Evolutionary conservation across 2,888 invertebrate genomes (phyloP).

Genomic region (Chloroclysta siterata): DNA sequence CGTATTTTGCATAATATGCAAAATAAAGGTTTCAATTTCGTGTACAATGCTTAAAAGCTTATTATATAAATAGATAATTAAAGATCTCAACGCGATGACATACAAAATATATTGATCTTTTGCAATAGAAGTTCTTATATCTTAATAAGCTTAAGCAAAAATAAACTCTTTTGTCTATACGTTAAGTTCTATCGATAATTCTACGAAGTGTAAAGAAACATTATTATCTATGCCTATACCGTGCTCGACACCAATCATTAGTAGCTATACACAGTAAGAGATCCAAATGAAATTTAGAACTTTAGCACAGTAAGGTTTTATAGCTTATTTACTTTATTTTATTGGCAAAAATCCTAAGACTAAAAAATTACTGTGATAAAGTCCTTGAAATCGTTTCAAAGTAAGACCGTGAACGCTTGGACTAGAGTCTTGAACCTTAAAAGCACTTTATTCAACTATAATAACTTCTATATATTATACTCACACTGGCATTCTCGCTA

Average conservation of each 20-base stretch:
- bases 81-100: conserved; percentile 71
- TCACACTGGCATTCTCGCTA: conserved; percentile 22
- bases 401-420: conserved; percentile 28
- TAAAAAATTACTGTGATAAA: conserved; percentile 11
- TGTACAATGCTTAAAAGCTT: conserved; percentile 60
- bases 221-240: conserved; percentile 73
- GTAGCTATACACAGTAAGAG: conserved; percentile 52
- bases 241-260: conserved; percentile 68
- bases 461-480: conserved; percentile 6
- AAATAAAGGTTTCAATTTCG: conserved; percentile 34
- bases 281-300: conserved; percentile 24
- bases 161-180: conserved; percentile 76
- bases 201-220: conserved; percentile 57
- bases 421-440: conserved; percentile 27
- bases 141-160: conserved; percentile 82
- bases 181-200: conserved; percentile 56
- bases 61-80: conserved; percentile 59
- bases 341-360: neutral
- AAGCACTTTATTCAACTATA: conserved; percentile 12
- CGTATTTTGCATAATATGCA: conserved; percentile 41
- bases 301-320: conserved; percentile 12
- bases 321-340: neutral
- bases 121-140: conserved; percentile 74
- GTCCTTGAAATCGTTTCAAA: conserved; percentile 7
- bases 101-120: conserved; percentile 81